phyloP scores from a whole-genome alignment of 2,888 invertebrate species.

The Invenusta paracnida region DNA sequence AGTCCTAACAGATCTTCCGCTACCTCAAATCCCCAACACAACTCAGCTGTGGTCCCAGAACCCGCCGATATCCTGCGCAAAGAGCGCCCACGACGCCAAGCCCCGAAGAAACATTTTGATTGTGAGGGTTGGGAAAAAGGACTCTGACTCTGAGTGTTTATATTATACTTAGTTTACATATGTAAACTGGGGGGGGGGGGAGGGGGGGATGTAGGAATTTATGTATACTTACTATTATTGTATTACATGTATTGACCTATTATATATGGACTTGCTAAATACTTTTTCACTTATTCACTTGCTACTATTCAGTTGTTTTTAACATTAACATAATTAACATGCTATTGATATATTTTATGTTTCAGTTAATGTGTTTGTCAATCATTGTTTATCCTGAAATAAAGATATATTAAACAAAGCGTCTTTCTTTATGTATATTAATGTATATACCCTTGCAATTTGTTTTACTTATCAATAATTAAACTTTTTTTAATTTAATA shows the following conservation, averaged over 20 bases:
- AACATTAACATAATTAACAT: too few relatives aligned
- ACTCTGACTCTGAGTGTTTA: not conserved
- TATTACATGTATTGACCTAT: not conserved
- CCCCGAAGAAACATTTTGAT: not conserved
- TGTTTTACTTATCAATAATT: too few relatives aligned
- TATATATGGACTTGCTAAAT: too few relatives aligned
- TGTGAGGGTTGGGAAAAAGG: not conserved
- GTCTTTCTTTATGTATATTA: not conserved
- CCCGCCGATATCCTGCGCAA: not conserved
- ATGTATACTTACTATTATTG: not conserved
- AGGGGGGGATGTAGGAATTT: not conserved
- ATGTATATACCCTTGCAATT: too few relatives aligned
- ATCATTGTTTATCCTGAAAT: not conserved
- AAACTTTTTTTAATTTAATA: too few relatives aligned
- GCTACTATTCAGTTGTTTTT: too few relatives aligned
- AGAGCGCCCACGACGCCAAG: not conserved
- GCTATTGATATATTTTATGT: not conserved
- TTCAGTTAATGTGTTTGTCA: not conserved
- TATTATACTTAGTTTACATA: not conserved
- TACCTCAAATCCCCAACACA: not conserved
- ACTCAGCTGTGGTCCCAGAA: not conserved
- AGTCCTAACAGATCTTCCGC: not conserved
- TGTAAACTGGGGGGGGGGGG: not conserved
- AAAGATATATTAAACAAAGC: too few relatives aligned
- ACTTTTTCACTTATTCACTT: too few relatives aligned